These are phyloP conservation scores for Chromis chromis DNA, from an alignment of 2,797 vertebrate genomes.

Conservation along the genomic window DNA sequence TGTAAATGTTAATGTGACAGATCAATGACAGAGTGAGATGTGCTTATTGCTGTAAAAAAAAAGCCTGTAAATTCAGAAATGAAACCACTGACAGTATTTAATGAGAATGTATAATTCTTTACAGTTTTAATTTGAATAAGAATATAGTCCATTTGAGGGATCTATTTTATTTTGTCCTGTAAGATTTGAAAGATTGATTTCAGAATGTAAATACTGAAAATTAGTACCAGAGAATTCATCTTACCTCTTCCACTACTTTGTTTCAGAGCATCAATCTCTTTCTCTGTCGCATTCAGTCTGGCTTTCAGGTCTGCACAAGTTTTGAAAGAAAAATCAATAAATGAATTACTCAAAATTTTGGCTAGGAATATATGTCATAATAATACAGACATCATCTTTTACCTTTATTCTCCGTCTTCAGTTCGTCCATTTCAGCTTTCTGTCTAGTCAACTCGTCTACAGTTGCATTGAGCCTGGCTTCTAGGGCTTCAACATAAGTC, in stretches of 20 bases:
- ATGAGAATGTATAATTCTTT: not conserved
- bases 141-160: not conserved
- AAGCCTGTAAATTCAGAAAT: not conserved
- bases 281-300: constrained; percentile 19
- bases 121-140: not conserved
- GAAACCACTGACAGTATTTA: not conserved
- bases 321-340: not conserved
- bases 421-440: constrained; percentile 30
- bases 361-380: not conserved
- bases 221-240: not conserved
- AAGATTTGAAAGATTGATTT: not conserved
- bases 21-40: not conserved
- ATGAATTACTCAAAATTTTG: not conserved
- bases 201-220: not conserved
- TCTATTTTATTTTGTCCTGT: not conserved
- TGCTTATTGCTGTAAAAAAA: not conserved
- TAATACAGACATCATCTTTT: not conserved
- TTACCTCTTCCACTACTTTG: constrained; percentile 79
- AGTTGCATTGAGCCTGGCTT: constrained; percentile 22
- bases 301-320: constrained; percentile 25
- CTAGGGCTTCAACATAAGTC: constrained; percentile 5
- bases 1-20: not conserved
- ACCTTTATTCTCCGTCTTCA: constrained; percentile 53
- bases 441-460: constrained; percentile 30
- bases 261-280: constrained; percentile 36